Conservation (phyloP, 2,888 invertebrate genomes). For the Drosophila recens region DNA sequence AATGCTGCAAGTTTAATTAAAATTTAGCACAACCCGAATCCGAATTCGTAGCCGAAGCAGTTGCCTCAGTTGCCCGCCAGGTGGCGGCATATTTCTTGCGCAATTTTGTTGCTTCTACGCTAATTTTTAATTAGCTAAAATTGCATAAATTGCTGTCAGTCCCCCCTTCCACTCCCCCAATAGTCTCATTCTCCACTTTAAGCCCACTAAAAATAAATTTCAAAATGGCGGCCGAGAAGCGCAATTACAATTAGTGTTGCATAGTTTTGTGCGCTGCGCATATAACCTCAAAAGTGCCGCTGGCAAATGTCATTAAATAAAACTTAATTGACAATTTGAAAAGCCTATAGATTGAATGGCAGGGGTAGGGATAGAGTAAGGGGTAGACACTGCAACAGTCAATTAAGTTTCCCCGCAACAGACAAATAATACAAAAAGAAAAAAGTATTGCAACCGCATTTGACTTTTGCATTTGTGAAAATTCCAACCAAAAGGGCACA, state of each 20-base stretch:
- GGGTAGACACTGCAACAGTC: slow-evolving; percentile 66
- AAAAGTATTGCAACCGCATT: slow-evolving; percentile 31
- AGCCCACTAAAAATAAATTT: slow-evolving; percentile 53
- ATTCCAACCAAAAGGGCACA: slow-evolving; percentile 70
- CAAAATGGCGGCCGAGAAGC: slow-evolving; percentile 69
- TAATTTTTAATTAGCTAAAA: slow-evolving; percentile 80
- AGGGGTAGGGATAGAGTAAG: slow-evolving; percentile 1
- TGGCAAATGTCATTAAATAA: slow-evolving; percentile 81
- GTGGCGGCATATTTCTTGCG: slow-evolving; percentile 59
- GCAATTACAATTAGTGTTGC: slow-evolving; percentile 77
- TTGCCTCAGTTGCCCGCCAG: slow-evolving; percentile 43
- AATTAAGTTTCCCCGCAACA: slow-evolving; percentile 62
- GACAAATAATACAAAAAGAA: slow-evolving; percentile 40
- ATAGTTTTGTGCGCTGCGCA: slow-evolving; percentile 65
- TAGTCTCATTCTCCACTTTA: neutral
- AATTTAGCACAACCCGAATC: slow-evolving; percentile 62
- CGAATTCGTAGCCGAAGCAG: slow-evolving; percentile 6
- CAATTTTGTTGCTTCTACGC: slow-evolving; percentile 52
- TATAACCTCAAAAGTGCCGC: slow-evolving; percentile 70
- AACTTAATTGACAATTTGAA: slow-evolving; percentile 82
- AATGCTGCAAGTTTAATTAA: slow-evolving; percentile 73
- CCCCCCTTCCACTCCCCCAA: neutral
- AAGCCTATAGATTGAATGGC: slow-evolving; percentile 38
- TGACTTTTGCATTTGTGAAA: slow-evolving; percentile 75
- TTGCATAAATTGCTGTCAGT: slow-evolving; percentile 68